Conservation (phyloP, 2,888 invertebrate species). For the Cecidostiba fungosa region DNA sequence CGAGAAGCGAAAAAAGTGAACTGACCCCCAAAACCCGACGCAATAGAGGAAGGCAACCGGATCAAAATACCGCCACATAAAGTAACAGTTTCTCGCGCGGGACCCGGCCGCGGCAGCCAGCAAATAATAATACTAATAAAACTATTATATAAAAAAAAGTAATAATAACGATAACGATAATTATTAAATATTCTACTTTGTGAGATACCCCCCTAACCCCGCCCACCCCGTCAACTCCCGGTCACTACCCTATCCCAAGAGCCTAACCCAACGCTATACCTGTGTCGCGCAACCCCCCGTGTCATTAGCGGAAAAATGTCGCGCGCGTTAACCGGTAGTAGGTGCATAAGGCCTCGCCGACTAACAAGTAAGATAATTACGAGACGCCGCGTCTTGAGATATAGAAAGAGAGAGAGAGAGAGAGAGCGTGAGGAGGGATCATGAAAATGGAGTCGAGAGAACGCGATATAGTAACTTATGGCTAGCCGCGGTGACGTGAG, state of each 20-base stretch:
- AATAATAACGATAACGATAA: slow-evolving; percentile 58
- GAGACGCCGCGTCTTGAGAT: slow-evolving; percentile 24
- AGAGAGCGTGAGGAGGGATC: no score
- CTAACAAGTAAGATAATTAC: slow-evolving; percentile 30
- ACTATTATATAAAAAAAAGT: slow-evolving; percentile 55
- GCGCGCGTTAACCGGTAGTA: slow-evolving; percentile 59
- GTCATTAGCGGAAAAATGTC: slow-evolving; percentile 54
- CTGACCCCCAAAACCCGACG: slow-evolving; percentile 87
- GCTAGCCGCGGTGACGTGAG: slow-evolving; percentile 73
- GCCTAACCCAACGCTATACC: slow-evolving; percentile 42
- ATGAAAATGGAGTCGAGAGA: background rate
- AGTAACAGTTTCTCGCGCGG: slow-evolving; percentile 80
- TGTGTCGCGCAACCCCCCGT: slow-evolving; percentile 66
- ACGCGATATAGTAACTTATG: slow-evolving; percentile 47
- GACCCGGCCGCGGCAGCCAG: slow-evolving; percentile 77
- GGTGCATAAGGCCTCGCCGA: slow-evolving; percentile 77
- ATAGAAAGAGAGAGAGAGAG: background rate
- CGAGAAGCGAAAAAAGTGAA: slow-evolving; percentile 79
- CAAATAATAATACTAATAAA: slow-evolving; percentile 66
- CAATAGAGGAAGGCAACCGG: slow-evolving; percentile 87
- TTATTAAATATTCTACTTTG: slow-evolving; percentile 67
- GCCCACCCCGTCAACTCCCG: slow-evolving; percentile 58
- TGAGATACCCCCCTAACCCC: slow-evolving; percentile 53
- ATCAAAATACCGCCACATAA: slow-evolving; percentile 80
- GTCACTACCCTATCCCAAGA: slow-evolving; percentile 45